Percentiles rank a stretch among this genome's conserved stretches.
Conservation (phyloP, 2,797 vertebrate species). For the Sebastes umbrosus region DNA sequence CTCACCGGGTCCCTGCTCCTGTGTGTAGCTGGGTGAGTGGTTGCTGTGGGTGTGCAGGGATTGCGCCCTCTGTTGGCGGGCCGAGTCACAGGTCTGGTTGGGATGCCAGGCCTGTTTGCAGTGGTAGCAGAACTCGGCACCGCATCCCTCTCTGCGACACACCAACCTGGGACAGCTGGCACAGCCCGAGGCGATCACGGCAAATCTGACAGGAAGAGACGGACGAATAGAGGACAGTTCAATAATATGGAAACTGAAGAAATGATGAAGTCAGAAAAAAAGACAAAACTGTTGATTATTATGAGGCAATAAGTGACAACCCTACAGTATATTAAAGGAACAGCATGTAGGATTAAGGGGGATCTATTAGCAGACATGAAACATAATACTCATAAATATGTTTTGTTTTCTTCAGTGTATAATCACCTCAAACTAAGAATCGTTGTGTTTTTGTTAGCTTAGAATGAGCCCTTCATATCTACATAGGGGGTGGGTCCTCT, state of each 20-base stretch:
- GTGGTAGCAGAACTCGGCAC: conserved; percentile 98
- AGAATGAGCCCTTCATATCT: too few relatives aligned
- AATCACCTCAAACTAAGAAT: too few relatives aligned
- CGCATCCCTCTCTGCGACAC: conserved; percentile 95
- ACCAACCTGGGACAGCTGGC: conserved; percentile 97
- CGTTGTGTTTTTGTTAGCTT: too few relatives aligned
- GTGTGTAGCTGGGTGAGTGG: conserved; percentile 95
- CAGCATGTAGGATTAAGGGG: too few relatives aligned
- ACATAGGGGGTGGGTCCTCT: too few relatives aligned
- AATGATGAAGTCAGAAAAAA: neutral
- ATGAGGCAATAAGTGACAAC: neutral
- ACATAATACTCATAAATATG: too few relatives aligned
- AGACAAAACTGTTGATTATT: neutral
- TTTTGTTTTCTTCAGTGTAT: too few relatives aligned
- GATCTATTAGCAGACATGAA: too few relatives aligned
- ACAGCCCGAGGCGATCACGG: conserved; percentile 96
- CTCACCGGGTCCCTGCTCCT: conserved; percentile 93
- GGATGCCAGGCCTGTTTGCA: conserved; percentile 99
- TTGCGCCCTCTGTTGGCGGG: conserved; percentile 94
- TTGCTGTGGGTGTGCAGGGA: conserved; percentile 92
- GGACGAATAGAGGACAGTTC: neutral
- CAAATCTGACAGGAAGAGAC: conserved; percentile 83
- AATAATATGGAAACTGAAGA: neutral
- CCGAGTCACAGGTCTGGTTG: conserved; percentile 98
- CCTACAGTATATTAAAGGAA: neutral